Conservation (phyloP, 2,888 invertebrate genomes). For the Pollenia angustigena region DNA sequence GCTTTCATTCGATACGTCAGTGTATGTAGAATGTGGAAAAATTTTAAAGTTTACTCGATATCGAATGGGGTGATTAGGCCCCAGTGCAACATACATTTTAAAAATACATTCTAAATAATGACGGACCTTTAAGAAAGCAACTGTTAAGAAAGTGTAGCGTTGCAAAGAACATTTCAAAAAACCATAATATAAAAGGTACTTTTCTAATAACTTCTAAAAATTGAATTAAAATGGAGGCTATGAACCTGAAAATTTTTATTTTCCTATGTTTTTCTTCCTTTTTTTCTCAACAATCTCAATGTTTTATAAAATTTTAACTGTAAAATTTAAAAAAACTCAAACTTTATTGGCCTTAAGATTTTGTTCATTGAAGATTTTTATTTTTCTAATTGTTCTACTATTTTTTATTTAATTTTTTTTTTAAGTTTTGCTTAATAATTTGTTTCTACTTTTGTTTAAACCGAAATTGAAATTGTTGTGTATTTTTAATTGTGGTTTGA, state of each 20-base stretch:
- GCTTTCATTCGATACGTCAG: too few relatives aligned
- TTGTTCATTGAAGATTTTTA: conserved; percentile 4
- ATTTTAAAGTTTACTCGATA: too few relatives aligned
- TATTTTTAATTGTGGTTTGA: conserved; percentile 18
- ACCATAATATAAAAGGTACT: too few relatives aligned
- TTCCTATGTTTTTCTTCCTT: neutral
- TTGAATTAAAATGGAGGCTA: neutral
- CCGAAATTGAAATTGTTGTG: conserved; percentile 43
- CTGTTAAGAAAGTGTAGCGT: too few relatives aligned
- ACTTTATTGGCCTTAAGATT: neutral
- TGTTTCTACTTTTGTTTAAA: conserved; percentile 51
- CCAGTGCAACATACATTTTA: too few relatives aligned
- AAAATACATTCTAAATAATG: too few relatives aligned
- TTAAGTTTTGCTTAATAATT: neutral
- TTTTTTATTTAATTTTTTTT: conserved; percentile 41
- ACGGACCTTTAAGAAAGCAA: too few relatives aligned
- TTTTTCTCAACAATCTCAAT: conserved; percentile 11
- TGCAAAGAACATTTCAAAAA: too few relatives aligned
- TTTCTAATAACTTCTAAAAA: too few relatives aligned
- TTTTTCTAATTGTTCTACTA: conserved; percentile 63
- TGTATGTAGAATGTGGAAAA: too few relatives aligned
- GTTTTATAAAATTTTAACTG: neutral
- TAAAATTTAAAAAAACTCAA: conserved; percentile 8
- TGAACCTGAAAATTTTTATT: neutral
- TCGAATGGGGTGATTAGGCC: too few relatives aligned